Evolutionary conservation across 2,113 vertebrate genomes (phyloP), one percentile per base, ranked within the genome.

Genomic region (Caracal caracal): DNA sequence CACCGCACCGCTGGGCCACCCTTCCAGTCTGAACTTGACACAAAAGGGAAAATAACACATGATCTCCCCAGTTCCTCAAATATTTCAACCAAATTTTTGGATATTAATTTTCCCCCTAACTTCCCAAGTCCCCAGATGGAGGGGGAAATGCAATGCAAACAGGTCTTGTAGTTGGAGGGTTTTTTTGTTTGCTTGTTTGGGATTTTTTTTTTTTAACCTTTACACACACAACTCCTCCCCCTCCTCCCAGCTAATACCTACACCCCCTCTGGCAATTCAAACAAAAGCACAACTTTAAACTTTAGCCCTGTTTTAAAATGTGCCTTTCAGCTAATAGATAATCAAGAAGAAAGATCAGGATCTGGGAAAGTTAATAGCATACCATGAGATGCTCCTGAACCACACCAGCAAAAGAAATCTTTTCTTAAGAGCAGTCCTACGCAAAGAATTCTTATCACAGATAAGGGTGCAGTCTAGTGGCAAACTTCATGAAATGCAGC

Each of bases 401-500:
- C 26, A 33, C 87, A 75, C 66, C 26, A 88, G 89, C 89, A n/a
- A 88, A 82, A 83, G 66, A 90, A 97, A 97, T 47, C 83, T 89
- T 98, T 98, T 98, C 95, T 88, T 80, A 33, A 95, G 96, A 97
- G 96, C 97, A 96, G 94, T 86, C 81, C 78, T 68, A 22, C 82
- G 65, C 68, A 13, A 96, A 94, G 61, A 93, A 92, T 97, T 98
- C 98, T 99, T 99, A 98, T 97, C 98, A 98, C 97, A 99, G 99
- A 98, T 99, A 98, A 99, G 98, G 96, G 98, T 99, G 98, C 99
- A 99, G 98, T 99, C 99, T 99, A 99, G 99, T 98, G 99, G 98
- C 98, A 98, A 98, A 98, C 98, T 98, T 97, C 68, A 81, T 96
- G 98, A 98, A 99, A 98, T 99, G 98, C 99, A 99, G 98, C 98